phyloP scores from a whole-genome alignment of 30 jellyfish, hydroid and myxozoan species.

The Cassiopea andromeda region DNA sequence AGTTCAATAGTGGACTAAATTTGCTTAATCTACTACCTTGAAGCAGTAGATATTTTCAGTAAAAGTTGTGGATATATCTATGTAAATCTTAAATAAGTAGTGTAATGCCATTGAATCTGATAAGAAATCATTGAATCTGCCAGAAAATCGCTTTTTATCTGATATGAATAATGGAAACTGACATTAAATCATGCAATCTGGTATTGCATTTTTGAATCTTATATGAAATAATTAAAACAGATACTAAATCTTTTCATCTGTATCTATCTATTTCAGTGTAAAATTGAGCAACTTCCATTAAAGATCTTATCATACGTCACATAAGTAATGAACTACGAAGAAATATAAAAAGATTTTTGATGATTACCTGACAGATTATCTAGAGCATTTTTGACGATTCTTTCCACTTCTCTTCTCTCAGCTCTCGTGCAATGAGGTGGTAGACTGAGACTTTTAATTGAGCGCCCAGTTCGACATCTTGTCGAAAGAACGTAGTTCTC shows the following conservation, averaged over 20 bases:
- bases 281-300: neutral
- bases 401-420: conserved; percentile 74
- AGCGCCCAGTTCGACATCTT: conserved; percentile 82
- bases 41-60: no score
- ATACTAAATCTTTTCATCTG: neutral
- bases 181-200: neutral
- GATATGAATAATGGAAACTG: neutral
- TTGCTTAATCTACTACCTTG: no score
- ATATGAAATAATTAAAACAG: no score
- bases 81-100: no score
- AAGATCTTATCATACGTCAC: no score
- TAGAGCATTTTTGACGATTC: conserved; percentile 56
- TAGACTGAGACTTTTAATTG: conserved; percentile 51
- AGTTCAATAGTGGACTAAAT: no score
- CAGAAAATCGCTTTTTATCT: no score
- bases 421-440: conserved; percentile 92
- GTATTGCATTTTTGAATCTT: neutral
- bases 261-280: no score
- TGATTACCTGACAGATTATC: conserved; percentile 56
- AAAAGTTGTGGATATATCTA: no score
- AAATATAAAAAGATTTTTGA: conserved; percentile 9
- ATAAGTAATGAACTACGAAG: neutral
- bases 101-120: no score
- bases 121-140: no score
- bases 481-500: conserved; percentile 81